A percentile compares a stretch with the other conserved stretches of the same genome.
Conservation (phyloP, 2,888 invertebrate species). For the Barypeithes pellucidus region DNA sequence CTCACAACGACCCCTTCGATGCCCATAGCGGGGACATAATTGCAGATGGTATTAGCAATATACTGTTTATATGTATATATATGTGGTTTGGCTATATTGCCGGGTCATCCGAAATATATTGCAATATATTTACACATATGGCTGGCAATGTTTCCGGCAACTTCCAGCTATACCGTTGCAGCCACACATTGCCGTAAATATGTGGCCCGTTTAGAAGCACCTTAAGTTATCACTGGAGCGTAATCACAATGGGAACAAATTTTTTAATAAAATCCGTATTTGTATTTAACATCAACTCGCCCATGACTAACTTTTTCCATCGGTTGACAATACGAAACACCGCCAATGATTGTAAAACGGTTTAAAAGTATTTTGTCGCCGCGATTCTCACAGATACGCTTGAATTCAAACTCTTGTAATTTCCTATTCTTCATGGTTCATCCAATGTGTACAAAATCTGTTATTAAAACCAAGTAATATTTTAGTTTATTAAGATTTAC, state of each 20-base stretch:
- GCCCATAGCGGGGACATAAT: too few species aligned
- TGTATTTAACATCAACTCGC: constrained; percentile 42
- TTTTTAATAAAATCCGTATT: constrained; percentile 39
- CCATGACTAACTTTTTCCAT: constrained; percentile 48
- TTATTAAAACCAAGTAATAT: constrained; percentile 48
- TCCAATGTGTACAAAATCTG: constrained; percentile 34
- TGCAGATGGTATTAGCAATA: too few species aligned
- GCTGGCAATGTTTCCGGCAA: too few species aligned
- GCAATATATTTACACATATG: too few species aligned
- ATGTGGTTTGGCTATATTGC: too few species aligned
- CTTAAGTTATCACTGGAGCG: constrained; percentile 31
- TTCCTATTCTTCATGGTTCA: constrained; percentile 52
- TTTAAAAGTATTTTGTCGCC: constrained; percentile 50
- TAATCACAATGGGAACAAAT: constrained; percentile 32
- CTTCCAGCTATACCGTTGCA: background rate
- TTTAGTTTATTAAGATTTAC: constrained; percentile 37
- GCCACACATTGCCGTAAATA: too few species aligned
- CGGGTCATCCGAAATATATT: too few species aligned
- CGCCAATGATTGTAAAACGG: constrained; percentile 44
- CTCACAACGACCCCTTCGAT: too few species aligned
- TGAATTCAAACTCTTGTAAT: constrained; percentile 51
- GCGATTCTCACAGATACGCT: constrained; percentile 54
- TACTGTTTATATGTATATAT: too few species aligned
- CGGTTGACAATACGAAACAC: constrained; percentile 40
- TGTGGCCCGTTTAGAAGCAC: too few species aligned